phyloP scores from a whole-genome alignment of 2,888 invertebrate genomes.

The Limnephilus rhombicus region DNA sequence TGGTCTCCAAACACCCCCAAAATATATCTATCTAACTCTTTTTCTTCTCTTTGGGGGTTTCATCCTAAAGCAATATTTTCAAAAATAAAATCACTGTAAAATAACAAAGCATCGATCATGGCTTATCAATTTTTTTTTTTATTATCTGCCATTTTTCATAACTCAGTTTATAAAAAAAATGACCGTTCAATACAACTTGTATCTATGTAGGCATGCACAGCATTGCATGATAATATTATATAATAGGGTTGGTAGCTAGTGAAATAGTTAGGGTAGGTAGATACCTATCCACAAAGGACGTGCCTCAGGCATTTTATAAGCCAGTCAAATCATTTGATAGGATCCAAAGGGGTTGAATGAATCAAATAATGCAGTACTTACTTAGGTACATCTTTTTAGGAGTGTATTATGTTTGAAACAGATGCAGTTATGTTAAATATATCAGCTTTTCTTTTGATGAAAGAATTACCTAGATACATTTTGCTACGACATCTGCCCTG shows the following conservation, averaged over 20 bases:
- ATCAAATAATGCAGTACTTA: neutral
- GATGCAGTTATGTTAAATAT: neutral
- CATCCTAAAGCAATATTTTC: neutral
- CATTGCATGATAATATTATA: neutral
- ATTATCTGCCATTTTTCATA: neutral
- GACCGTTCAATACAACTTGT: neutral
- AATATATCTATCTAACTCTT: neutral
- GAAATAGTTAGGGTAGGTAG: neutral
- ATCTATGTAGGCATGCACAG: neutral
- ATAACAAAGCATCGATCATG: neutral
- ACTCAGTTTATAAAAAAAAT: neutral
- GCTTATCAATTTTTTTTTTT: neutral
- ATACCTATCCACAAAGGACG: neutral
- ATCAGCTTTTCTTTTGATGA: neutral
- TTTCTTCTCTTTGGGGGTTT: neutral
- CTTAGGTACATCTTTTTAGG: neutral
- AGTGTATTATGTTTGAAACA: neutral
- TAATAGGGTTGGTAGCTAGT: neutral
- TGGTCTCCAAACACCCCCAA: no score
- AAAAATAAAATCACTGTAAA: neutral
- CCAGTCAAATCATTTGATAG: neutral
- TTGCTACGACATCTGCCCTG: neutral
- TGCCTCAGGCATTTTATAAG: neutral
- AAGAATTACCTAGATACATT: neutral
- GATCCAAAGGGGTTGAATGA: neutral